Evolutionary conservation across 2,888 invertebrate species (phyloP), one percentile per base, ranked within the genome.

Genomic region (Elegia similella): DNA sequence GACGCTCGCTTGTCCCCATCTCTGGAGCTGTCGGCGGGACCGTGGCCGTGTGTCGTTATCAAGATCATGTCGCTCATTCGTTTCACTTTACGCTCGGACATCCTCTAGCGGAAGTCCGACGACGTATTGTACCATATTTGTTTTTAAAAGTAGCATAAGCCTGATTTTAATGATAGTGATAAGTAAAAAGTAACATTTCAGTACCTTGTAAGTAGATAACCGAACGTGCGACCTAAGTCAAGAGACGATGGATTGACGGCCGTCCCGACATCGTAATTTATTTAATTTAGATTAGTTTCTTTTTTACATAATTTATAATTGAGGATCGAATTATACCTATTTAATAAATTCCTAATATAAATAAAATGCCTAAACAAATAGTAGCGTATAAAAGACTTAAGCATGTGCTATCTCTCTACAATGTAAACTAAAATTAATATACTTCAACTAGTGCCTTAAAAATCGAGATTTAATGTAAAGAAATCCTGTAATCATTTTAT

Each of bases 251-350:
- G 81, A 87, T 86, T 84, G 84, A 88, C 90, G 89, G 89, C 89
- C 88, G 89, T 90, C 89, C 91, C 91, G 85, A 87, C 84, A 88
- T 88, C 89, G 89, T 91, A 90, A 90, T 89, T 91, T 90, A 90
- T 91, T 91, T 79, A 84, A 84, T 77, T 78, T 89, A 90, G 88
- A 56, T 62, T 86, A 88, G 80, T 80, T 82, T 80, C 75, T 77
- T 85, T 83, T 87, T 82, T 82, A 86, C 76, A 74, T 88, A 84
- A 89, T 86, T 89, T 90, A 89, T 90, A 81, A 73, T 75, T 71
- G 73, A 75, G 63, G 74, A 77, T 82, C 76, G 79, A 84, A 81
- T 79, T 83, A 84, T 83, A 85, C 75, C 76, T 88, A 86, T 87
- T 83, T 83, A 84, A 86, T 83, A 78, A 80, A 84, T 70, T 74